Base-by-base conservation (phyloP, 2,113 vertebrate genomes). In the Coptodon bakossiorum region DNA sequence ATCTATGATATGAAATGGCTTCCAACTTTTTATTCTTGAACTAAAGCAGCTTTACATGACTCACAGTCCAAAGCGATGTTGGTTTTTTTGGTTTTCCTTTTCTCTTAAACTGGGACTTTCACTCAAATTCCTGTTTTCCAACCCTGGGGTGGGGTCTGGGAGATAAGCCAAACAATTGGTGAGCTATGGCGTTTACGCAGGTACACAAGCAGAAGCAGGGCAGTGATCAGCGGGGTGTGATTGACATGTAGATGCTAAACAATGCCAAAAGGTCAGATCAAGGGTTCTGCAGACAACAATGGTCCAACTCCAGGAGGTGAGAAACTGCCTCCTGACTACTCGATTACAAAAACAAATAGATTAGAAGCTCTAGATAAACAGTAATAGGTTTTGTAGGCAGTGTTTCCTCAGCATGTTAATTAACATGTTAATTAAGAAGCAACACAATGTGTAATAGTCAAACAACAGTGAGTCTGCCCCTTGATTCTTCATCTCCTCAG, bases 1-100 rank as follows among this genome's bases (percentile, higher is more conserved):
- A 73, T 27, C 3, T 73, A 45, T 10, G 13, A 73, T 10, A 17
- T 9, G 36, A 40, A 68, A 40, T 0, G 0, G 5, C 6, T 68
- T 40, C 36, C 36, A 40, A 22, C 19, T 0, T 68, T 63, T 36
- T 9, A 36, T 63, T 63, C 59, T n/a, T 36, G 31, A 63, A 36
- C 59, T 63, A 36, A 63, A 63, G 59, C 9, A 36, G 17, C 59
- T 63, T 63, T n/a, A 63, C 17, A 1, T 11, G 31, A 63, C 31
- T 63, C 59, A 3, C 59, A 63, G 59, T 36, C 29, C 31, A 63
- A 36, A 63, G 19, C 59, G 0, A 19, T 0, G 16, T 10, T 61
- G 5, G 1, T 3, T 34, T 19, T 59, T 61, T 11, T 3, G 29
- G 2, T 66, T 38, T 8, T 40, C 4, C 0, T 40, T 38, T 40